Evolutionary conservation across 2,888 invertebrate species (phyloP), one percentile per base, ranked within the genome.

Genomic region (Arrhopalites spinosus): DNA sequence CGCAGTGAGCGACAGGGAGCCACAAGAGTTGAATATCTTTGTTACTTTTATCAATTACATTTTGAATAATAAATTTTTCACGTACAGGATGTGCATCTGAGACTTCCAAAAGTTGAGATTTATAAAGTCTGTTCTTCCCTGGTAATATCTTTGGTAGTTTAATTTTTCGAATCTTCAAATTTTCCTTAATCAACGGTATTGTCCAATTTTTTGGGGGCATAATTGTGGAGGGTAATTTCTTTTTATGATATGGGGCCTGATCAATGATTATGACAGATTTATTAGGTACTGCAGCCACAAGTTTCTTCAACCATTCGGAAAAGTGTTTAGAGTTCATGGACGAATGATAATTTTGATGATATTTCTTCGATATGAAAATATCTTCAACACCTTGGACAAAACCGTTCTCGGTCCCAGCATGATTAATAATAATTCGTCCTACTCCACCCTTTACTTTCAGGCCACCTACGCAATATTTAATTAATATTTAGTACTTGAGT

Each of bases 161-260:
- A 64, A 17, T 2, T 47, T 68, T 23, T 68, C 23, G 2, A 50
- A 17, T 45, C 23, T 69, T n/a, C 53, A n/a, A n/a, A n/a, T n/a
- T n/a, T n/a, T n/a, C n/a, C n/a, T n/a, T n/a, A n/a, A n/a, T n/a
- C n/a, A n/a, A 27, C 2, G 5, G 7, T 69, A 50, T 69, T 23
- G 1, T 29, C 64, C 64, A 64, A 64, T 64, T n/a, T n/a, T n/a
- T 29, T 29, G 27, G 27, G 3, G 64, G 30, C 64, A 64, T 64
- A 30, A 64, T 17, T 7, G 64, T 30, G 1, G 2, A 8, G 15
- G 29, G 30, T 27, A 53, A 45, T 29, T 27, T 66, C 67, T 72
- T 53, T 20, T 50, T 50, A 43, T 76, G 76, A 50, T 76, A 76
- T n/a, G 76, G 67, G 3, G 76, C 76, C 36, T 36, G 53, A 29